These are phyloP conservation scores for Pachycephala philippinensis DNA, from an alignment of 2,113 vertebrate species.

Conservation along the genomic window DNA sequence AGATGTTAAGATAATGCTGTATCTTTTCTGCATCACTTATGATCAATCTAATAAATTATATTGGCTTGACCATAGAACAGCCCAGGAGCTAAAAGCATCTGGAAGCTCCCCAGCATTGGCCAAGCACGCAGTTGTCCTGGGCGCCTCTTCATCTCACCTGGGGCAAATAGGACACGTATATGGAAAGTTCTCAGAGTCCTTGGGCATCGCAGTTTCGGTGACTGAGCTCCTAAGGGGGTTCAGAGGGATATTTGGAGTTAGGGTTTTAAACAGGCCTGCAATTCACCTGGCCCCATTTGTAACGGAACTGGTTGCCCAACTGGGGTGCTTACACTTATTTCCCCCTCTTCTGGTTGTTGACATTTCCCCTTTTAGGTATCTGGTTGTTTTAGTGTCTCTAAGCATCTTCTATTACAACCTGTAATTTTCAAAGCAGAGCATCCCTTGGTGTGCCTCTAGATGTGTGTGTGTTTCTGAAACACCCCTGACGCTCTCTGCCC, in stretches of 20 bases:
- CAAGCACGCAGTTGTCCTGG: background rate
- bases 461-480: background rate
- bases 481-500: background rate
- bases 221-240: background rate
- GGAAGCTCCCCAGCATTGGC: background rate
- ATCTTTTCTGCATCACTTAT: background rate
- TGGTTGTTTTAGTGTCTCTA: background rate
- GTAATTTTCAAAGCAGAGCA: background rate
- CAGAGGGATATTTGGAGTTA: background rate
- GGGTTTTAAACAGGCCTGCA: background rate
- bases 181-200: background rate
- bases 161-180: background rate
- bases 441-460: background rate
- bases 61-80: background rate
- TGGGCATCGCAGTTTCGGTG: background rate
- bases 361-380: background rate
- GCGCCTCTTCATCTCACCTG: background rate
- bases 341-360: background rate
- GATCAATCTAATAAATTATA: background rate
- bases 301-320: background rate
- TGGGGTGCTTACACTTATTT: background rate
- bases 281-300: background rate
- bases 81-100: background rate
- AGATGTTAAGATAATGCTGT: background rate
- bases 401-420: background rate